A percentile compares a stretch with the other conserved stretches of the same genome.
phyloP scores from a whole-genome alignment of 2,113 vertebrate genomes.

The Chaetura pelagica region DNA sequence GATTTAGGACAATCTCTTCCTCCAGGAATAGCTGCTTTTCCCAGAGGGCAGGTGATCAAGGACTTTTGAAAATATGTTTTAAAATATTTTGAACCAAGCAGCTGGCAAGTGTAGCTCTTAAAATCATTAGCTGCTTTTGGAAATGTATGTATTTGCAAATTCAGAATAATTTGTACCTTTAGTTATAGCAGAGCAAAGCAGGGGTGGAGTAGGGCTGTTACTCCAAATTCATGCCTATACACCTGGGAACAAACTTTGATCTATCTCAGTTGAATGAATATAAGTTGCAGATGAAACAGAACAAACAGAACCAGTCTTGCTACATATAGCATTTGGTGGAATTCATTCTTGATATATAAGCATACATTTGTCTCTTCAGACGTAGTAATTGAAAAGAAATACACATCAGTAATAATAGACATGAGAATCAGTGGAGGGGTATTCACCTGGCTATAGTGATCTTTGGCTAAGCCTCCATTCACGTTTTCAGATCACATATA shows the following conservation, averaged over 20 bases:
- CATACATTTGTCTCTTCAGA: neutral
- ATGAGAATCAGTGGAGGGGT: neutral
- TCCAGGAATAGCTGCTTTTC: neutral
- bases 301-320: constrained; percentile 11
- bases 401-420: neutral
- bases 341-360: neutral
- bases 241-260: constrained; percentile 40
- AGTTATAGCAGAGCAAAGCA: neutral
- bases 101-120: neutral
- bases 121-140: neutral
- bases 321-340: neutral
- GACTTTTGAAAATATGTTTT: neutral
- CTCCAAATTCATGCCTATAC: neutral
- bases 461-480: neutral
- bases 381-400: neutral
- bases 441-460: neutral
- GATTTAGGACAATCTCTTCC: neutral
- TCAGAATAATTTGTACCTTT: neutral
- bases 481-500: neutral
- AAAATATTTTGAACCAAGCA: neutral
- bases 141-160: neutral
- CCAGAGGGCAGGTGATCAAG: neutral
- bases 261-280: neutral
- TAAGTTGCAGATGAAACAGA: constrained; percentile 19
- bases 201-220: neutral